Percentiles rank a stretch among this genome's conserved stretches.
These are phyloP conservation scores for Beris chalybata DNA, from an alignment of 2,888 invertebrate species.

Conservation along the genomic window DNA sequence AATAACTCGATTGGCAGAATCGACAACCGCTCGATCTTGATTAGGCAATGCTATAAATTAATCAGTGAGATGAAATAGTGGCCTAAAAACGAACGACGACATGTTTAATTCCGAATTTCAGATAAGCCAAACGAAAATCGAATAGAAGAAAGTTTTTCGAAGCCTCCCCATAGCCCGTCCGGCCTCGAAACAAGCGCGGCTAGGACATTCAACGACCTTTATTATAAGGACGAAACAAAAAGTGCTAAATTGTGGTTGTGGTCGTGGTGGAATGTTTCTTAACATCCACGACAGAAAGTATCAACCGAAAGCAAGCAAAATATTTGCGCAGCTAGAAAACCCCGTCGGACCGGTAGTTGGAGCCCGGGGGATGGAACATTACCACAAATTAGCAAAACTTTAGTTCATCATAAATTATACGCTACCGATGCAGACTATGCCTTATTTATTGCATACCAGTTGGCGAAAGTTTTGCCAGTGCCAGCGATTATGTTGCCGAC, in stretches of 20 bases:
- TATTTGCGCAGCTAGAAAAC: constrained; percentile 28
- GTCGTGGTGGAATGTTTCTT: constrained; percentile 10
- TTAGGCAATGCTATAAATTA: constrained; percentile 28
- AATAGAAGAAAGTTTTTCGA: constrained; percentile 27
- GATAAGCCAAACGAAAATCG: constrained; percentile 24
- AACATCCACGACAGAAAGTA: constrained; percentile 4
- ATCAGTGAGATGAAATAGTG: constrained; percentile 5
- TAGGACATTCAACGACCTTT: constrained; percentile 11
- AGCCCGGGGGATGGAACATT: constrained; percentile 42
- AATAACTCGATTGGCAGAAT: constrained; percentile 6
- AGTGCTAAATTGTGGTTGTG: constrained; percentile 30
- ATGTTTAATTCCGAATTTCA: constrained; percentile 24
- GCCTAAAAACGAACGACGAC: constrained; percentile 9
- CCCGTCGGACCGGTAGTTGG: not conserved
- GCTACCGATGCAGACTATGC: constrained; percentile 34
- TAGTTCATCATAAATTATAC: constrained; percentile 44
- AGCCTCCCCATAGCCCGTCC: constrained; percentile 7
- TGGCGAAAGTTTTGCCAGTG: constrained; percentile 27
- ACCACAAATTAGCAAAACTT: constrained; percentile 57
- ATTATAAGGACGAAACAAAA: constrained; percentile 19
- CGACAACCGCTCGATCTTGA: constrained; percentile 25
- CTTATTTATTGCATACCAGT: constrained; percentile 31
- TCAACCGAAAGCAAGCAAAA: constrained; percentile 27
- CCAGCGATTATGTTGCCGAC: constrained; percentile 3
- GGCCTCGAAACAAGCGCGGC: not conserved